A percentile compares a stretch with the other conserved stretches of the same genome.
phyloP scores from a whole-genome alignment of 2,113 vertebrate species.

The Thamnophis sirtalis region DNA sequence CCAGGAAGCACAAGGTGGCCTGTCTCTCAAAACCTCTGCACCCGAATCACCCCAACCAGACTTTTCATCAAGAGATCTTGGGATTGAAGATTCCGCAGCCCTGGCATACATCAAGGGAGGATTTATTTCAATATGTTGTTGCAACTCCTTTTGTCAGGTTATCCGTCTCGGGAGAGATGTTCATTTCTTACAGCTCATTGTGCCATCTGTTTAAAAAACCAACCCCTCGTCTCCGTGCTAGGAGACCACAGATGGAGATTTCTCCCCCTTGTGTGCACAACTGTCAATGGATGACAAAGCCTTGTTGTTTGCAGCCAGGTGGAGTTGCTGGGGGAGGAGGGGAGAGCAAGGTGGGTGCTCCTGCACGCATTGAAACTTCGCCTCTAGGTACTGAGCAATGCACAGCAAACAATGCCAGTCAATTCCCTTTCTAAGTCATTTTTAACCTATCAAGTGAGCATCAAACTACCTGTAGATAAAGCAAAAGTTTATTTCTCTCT shows the following conservation, averaged over 20 bases:
- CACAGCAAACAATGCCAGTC: background rate
- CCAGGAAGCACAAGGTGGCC: conserved; percentile 40
- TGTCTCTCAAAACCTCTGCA: conserved; percentile 54
- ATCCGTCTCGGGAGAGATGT: conserved; percentile 51
- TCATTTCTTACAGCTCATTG: conserved; percentile 55
- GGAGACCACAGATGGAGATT: conserved; percentile 69
- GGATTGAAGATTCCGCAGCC: conserved; percentile 50
- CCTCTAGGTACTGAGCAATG: accelerated
- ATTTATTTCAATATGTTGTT: conserved; percentile 70
- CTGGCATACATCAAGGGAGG: conserved; percentile 57
- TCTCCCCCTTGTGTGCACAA: conserved; percentile 51
- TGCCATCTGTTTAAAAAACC: conserved; percentile 69
- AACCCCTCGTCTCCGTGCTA: conserved; percentile 62
- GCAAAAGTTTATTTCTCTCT: background rate
- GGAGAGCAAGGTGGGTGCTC: conserved; percentile 29
- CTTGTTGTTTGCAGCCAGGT: conserved; percentile 60
- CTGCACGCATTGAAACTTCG: background rate
- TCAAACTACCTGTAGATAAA: background rate
- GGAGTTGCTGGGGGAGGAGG: conserved; percentile 51
- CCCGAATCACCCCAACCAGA: conserved; percentile 49
- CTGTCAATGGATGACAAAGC: conserved; percentile 72
- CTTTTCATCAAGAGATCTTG: conserved; percentile 50
- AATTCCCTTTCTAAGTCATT: accelerated
- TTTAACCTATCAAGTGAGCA: background rate
- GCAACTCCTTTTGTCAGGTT: conserved; percentile 67